Percentiles rank a stretch among this genome's conserved stretches.
Conservation (phyloP, 2,888 invertebrate genomes). For the Dichetophora obliterata region DNA sequence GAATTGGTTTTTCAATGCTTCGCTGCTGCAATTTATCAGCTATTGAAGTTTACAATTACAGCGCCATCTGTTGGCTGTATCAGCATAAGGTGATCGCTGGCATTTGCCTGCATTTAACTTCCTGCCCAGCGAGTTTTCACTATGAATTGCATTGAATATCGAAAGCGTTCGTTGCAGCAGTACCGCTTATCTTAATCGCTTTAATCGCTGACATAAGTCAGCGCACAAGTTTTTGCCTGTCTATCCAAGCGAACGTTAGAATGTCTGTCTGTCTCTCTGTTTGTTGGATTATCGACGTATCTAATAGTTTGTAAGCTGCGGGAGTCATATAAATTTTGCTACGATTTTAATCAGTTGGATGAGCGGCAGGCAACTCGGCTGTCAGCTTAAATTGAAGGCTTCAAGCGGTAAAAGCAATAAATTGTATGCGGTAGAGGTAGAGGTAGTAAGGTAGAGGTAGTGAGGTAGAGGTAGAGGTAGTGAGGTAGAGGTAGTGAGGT, state of each 20-base stretch:
- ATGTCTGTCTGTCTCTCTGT: background rate
- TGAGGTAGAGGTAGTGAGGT: background rate
- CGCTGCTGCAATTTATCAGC: slow-evolving; percentile 11
- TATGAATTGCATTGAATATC: background rate
- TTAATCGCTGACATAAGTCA: slow-evolving; percentile 29
- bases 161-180: background rate
- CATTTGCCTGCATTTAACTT: background rate
- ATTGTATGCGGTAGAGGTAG: background rate
- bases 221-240: background rate
- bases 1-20: slow-evolving; percentile 12
- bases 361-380: background rate
- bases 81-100: slow-evolving; percentile 7
- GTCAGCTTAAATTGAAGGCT: background rate
- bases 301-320: background rate
- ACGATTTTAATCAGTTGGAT: background rate
- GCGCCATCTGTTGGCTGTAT: slow-evolving; percentile 25
- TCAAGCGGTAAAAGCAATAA: too few relatives aligned
- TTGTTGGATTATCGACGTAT: background rate
- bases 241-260: background rate
- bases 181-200: slow-evolving; percentile 26
- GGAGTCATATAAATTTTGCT: background rate
- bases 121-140: slow-evolving; percentile 27
- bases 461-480: too few relatives aligned
- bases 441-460: background rate
- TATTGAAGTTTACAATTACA: slow-evolving; percentile 8